Percentiles rank a stretch among this genome's conserved stretches.
Conservation (phyloP, 2,888 invertebrate species). For the Drosophila mimica region DNA sequence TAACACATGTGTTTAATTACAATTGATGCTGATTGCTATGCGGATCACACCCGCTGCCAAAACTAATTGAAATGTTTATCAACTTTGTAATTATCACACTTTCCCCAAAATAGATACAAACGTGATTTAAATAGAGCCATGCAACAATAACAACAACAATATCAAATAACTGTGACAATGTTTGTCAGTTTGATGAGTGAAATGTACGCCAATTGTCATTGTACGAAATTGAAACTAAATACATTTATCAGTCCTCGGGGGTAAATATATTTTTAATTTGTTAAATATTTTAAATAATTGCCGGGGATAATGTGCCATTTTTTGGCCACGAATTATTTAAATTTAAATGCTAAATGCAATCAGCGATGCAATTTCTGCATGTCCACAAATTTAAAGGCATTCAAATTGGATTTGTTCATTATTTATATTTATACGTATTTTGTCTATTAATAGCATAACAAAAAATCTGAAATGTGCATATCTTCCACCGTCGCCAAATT, state of each 20-base stretch:
- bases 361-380: neutral
- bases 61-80: slow-evolving; percentile 79
- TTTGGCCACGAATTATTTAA: neutral
- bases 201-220: slow-evolving; percentile 11
- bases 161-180: neutral
- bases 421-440: neutral
- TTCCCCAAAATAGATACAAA: slow-evolving; percentile 3
- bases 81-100: slow-evolving; percentile 72
- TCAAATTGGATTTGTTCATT: neutral
- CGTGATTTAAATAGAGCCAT: slow-evolving; percentile 33
- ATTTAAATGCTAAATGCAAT: neutral
- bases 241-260: neutral
- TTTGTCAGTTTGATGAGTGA: slow-evolving; percentile 2
- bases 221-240: neutral
- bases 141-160: neutral
- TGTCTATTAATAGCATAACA: neutral
- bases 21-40: slow-evolving; percentile 68
- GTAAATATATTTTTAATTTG: neutral
- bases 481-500: too few species aligned
- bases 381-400: neutral
- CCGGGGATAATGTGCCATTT: neutral
- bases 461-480: too few species aligned
- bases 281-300: neutral
- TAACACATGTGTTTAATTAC: slow-evolving; percentile 61
- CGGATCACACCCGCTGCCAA: slow-evolving; percentile 55